Evolutionary conservation across 2,888 invertebrate genomes (phyloP), one percentile per base, ranked within the genome.

Genomic region (Keiferia lycopersicella): DNA sequence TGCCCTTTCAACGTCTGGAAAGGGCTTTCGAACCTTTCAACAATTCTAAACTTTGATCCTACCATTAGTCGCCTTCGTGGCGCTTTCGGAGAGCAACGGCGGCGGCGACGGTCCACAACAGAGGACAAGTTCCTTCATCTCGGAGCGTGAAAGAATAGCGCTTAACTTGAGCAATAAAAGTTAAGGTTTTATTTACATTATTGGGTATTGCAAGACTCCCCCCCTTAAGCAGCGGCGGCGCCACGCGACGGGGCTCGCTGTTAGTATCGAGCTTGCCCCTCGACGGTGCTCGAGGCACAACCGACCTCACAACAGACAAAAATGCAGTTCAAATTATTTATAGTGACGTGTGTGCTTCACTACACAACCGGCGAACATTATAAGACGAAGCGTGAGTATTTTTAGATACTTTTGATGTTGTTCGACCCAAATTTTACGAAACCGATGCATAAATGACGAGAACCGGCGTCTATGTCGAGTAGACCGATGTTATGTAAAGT

Each of bases 181-280:
- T 85, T 87, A 79, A 84, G 82, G 75, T 80, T 82, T 82, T 89
- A 86, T 89, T 90, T 87, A 84, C 87, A 84, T 84, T 84, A 82
- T 80, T 82, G 78, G 84, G 83, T 86, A 88, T 89, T 91, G 89
- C 89, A 86, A 81, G 80, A 66, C 80, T 79, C 91, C 90, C 89
- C 91, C 79, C 89, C 82, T n/a, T n/a, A 81, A 68, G 62, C 1
- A 26, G 61, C 50, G 26, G 10, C 18, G 26, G 16, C 38, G 61
- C 53, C 6, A 73, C 74, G 77, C 74, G 77, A 74, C 77, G 72
- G 76, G 72, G 74, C 73, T 72, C 72, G 78, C 73, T 72, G 75
- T 84, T 86, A 87, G 87, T 87, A 80, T 84, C 79, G 72, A 75
- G 75, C 77, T 75, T 83, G 81, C 83, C 80, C 82, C 81, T 80